Percentiles rank a stretch among this genome's conserved stretches.
These are phyloP conservation scores for Petrocephalus sullivani DNA, from an alignment of 2,797 vertebrate species.

Conservation along the genomic window DNA sequence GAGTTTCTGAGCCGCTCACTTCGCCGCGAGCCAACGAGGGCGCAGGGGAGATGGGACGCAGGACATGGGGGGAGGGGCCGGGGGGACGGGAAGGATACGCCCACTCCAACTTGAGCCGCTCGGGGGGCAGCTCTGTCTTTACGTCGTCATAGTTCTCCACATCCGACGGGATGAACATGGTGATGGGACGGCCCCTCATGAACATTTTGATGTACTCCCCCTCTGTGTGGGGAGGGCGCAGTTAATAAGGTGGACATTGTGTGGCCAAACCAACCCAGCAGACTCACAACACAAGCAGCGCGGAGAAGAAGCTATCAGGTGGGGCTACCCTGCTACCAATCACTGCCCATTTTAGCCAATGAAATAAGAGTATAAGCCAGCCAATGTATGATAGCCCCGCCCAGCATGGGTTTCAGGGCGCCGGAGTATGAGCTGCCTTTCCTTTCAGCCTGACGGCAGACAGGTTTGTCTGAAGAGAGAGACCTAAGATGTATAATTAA, in stretches of 20 bases:
- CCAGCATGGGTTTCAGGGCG: neutral
- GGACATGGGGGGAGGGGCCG: no score
- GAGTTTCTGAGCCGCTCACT: neutral
- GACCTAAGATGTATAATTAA: neutral
- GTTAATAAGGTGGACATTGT: neutral
- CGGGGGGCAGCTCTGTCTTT: conserved; percentile 82
- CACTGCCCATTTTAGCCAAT: neutral
- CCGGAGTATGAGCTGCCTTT: neutral
- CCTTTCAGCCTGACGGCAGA: neutral
- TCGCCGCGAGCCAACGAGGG: neutral
- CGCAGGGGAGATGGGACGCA: neutral
- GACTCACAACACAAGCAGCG: neutral
- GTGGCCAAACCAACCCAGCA: neutral
- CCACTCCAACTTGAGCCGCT: conserved; percentile 97
- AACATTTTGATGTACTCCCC: conserved; percentile 97
- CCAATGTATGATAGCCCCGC: neutral
- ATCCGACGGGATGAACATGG: conserved; percentile 95
- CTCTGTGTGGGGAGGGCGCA: conserved; percentile 59
- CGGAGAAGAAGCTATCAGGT: neutral
- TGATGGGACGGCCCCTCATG: conserved; percentile 95
- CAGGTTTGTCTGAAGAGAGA: neutral
- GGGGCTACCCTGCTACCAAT: neutral
- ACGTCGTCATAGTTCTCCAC: conserved; percentile 88
- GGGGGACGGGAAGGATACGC: conserved; percentile 80
- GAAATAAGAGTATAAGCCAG: neutral